These are phyloP conservation scores for Drosophila antonietae DNA, from an alignment of 2,888 invertebrate genomes.

Conservation along the genomic window DNA sequence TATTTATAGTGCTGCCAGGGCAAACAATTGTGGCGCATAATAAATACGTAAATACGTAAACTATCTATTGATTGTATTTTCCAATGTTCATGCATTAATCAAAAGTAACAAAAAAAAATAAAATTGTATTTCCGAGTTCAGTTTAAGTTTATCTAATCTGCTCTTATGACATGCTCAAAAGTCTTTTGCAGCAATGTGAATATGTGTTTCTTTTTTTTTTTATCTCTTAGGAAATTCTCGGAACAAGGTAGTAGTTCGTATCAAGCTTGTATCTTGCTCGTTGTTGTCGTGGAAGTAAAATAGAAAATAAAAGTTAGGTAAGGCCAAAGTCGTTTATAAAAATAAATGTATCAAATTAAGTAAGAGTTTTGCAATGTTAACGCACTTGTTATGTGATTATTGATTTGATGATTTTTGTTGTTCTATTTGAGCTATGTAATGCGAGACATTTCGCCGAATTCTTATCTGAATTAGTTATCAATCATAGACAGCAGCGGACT, in stretches of 20 bases:
- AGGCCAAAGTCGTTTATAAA: constrained; percentile 1
- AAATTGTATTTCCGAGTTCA: constrained; percentile 1
- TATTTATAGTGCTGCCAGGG: not conserved
- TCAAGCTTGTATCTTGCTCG: constrained; percentile 4
- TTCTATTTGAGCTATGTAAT: not conserved
- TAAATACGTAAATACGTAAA: constrained; percentile 12
- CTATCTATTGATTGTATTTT: constrained; percentile 4
- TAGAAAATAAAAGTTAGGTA: too few relatives aligned
- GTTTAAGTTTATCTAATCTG: constrained; percentile 12
- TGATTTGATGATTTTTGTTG: not conserved
- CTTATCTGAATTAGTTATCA: constrained; percentile 10
- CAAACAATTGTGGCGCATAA: not conserved
- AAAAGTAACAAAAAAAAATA: not conserved
- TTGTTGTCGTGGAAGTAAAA: not conserved
- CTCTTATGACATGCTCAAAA: not conserved
- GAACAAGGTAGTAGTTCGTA: not conserved
- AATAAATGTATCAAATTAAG: constrained; percentile 4
- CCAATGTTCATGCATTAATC: constrained; percentile 15
- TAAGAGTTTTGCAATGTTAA: not conserved
- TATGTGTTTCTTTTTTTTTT: not conserved
- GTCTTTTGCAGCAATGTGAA: not conserved
- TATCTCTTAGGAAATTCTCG: constrained; percentile 14
- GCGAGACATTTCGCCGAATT: constrained; percentile 1
- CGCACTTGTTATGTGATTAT: constrained; percentile 3
- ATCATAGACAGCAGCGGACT: constrained; percentile 4